Evolutionary conservation across 2,113 vertebrate genomes (phyloP).

Genomic region (Butorides virescens): DNA sequence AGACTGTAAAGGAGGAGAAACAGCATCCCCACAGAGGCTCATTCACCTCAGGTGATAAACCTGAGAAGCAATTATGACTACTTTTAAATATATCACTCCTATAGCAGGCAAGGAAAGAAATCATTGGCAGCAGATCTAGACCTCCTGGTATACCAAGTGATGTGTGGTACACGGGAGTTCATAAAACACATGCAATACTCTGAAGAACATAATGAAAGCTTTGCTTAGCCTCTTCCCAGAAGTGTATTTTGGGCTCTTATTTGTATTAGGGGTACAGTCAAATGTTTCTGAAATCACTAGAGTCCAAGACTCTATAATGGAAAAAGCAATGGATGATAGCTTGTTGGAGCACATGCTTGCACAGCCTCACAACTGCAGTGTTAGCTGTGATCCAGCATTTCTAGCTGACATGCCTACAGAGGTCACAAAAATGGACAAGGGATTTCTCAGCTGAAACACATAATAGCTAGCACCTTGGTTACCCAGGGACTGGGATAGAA

Average conservation of each 20-base stretch:
- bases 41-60: not conserved
- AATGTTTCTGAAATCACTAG: not conserved
- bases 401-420: not conserved
- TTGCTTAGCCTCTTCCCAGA: not conserved
- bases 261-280: not conserved
- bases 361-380: not conserved
- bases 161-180: not conserved
- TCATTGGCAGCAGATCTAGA: not conserved
- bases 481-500: not conserved
- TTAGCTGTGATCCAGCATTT: not conserved
- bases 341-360: not conserved
- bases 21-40: not conserved
- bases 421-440: not conserved
- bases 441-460: not conserved
- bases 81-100: not conserved
- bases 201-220: not conserved
- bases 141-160: not conserved
- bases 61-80: not conserved
- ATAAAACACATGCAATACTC: not conserved
- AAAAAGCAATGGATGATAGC: not conserved
- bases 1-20: not conserved
- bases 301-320: not conserved
- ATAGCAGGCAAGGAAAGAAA: not conserved
- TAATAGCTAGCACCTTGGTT: not conserved
- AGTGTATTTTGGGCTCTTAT: not conserved